Conservation (phyloP, 2,797 vertebrate genomes). For the Margarornis squamiger region DNA sequence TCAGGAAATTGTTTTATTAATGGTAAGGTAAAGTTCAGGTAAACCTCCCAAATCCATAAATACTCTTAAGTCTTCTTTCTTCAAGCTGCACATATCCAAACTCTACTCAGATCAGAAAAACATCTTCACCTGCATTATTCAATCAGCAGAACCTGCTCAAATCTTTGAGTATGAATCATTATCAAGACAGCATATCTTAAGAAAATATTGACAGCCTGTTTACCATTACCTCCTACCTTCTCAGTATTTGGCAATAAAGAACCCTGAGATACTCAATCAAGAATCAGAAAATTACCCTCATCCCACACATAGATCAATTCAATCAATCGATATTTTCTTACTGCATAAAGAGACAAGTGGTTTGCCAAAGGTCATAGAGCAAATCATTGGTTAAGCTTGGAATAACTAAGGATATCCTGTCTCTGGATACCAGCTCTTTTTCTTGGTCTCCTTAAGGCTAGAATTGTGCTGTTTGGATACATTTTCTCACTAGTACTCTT, state of each 20-base stretch:
- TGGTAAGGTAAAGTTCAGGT: background rate
- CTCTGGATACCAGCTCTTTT: background rate
- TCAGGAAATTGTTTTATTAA: background rate
- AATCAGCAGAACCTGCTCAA: background rate
- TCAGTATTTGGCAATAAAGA: background rate
- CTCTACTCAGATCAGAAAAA: background rate
- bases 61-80: background rate
- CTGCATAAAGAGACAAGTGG: background rate
- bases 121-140: conserved; percentile 14
- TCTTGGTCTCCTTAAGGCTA: background rate
- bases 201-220: conserved; percentile 34
- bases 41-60: background rate
- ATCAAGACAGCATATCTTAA: background rate
- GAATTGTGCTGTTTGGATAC: background rate
- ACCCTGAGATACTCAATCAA: background rate
- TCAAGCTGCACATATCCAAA: background rate
- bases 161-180: conserved; percentile 6
- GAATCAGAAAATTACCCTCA: background rate
- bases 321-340: background rate
- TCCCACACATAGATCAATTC: background rate
- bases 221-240: background rate
- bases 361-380: conserved; percentile 21
- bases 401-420: background rate
- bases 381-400: background rate
- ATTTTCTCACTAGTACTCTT: background rate